Base-by-base conservation (phyloP, 2,888 invertebrate genomes). In the Acrocera orbiculus region DNA sequence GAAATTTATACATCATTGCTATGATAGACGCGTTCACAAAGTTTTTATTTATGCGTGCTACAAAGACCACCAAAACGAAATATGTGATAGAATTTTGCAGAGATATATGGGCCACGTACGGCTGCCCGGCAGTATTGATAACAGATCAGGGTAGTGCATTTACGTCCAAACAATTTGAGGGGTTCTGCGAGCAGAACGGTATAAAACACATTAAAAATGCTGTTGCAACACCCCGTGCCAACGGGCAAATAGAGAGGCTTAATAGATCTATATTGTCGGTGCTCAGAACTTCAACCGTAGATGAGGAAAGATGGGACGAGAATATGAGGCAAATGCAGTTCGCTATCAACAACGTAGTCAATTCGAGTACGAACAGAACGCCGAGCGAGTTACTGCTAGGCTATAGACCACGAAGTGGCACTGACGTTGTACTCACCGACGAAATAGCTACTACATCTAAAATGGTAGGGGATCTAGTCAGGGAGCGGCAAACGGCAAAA, bases 211-310 rank as follows among this genome's bases (percentile, higher is more conserved):
- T 31, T 11, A 3, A 20, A 15, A 31, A 24, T 13, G 31, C 31
- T 9, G 24, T 31, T 9, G 31, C 31, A n/a, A 31, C 31, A 15
- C 31, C 31, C 8, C 22, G 24, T 2, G 31, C 24, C 11, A 31
- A 32, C 8, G 25, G 32, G 5, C 25, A 32, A 17, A 25, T 32
- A 9, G 32, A 32, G 7, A 22, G 32, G 5, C 10, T 32, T 11
- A 32, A 32, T 25, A 32, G 24, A 15, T 25, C 32, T 3, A 25
- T 32, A 11, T 23, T 32, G 10, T 10, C 5, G 1, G 32, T 17
- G 2, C n/a, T 32, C 1, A 13, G 24, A 17, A 32, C 32, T 4
- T 11, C 16, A 6, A 32, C 24, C 6, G n/a, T 9, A 22, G 22
- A 22, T 10, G 22, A 22, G 9, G 22, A 22, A 22, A 5, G 4